phyloP scores from a whole-genome alignment of 2,888 invertebrate genomes.

The Coenonympha glycerion region DNA sequence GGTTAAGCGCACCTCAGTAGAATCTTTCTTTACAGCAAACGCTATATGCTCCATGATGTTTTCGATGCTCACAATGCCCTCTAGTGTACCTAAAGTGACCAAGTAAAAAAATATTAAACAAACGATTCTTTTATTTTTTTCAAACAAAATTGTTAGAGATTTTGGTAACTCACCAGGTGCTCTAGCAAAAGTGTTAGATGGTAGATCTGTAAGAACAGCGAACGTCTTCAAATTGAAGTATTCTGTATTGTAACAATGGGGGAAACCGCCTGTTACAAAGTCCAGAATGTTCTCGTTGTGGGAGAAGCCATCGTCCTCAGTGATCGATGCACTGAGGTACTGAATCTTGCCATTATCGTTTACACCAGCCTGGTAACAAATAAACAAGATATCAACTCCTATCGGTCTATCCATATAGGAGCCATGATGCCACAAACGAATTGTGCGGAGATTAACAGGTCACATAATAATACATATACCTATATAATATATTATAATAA shows the following conservation, averaged over 20 bases:
- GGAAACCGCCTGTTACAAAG: slow-evolving; percentile 49
- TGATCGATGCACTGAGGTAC: slow-evolving; percentile 71
- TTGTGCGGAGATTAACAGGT: too few relatives aligned
- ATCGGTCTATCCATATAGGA: too few relatives aligned
- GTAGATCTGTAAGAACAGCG: slow-evolving; percentile 77
- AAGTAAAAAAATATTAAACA: background rate
- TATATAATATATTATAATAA: too few relatives aligned
- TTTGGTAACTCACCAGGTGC: slow-evolving; percentile 76
- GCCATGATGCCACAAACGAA: too few relatives aligned
- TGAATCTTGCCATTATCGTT: slow-evolving; percentile 80
- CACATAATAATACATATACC: too few relatives aligned
- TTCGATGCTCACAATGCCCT: slow-evolving; percentile 78
- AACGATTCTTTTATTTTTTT: too few relatives aligned
- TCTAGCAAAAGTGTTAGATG: slow-evolving; percentile 80
- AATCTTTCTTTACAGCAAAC: slow-evolving; percentile 71
- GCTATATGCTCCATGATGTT: slow-evolving; percentile 83
- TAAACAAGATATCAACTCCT: background rate
- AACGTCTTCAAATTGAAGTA: slow-evolving; percentile 68
- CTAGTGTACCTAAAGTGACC: slow-evolving; percentile 63
- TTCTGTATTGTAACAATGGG: slow-evolving; percentile 74
- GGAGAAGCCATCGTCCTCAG: slow-evolving; percentile 68
- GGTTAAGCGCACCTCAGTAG: slow-evolving; percentile 71
- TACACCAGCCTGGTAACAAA: slow-evolving; percentile 68
- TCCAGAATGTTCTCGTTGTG: slow-evolving; percentile 66
- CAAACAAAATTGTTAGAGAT: too few relatives aligned